Conservation (phyloP, 2,797 vertebrate species). For the Euphonia xanthogaster region DNA sequence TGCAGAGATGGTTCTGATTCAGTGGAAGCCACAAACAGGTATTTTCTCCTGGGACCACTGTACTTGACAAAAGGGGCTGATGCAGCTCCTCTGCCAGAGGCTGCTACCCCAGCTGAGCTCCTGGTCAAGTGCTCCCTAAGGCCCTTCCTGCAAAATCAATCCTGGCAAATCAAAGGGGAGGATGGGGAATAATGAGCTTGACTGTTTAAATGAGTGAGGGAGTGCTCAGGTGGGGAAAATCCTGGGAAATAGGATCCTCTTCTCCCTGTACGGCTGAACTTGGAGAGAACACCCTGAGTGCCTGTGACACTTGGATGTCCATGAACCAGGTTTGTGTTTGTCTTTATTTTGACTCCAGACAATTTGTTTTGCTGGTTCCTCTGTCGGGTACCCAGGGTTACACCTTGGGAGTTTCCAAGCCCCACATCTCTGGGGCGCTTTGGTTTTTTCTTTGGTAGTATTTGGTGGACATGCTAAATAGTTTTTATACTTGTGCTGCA, state of each 20-base stretch:
- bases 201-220: not conserved
- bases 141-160: fast-evolving
- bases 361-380: not conserved
- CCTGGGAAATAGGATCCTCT: not conserved
- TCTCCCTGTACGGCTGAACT: not conserved
- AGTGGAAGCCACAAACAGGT: not conserved
- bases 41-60: not conserved
- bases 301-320: not conserved
- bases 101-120: not conserved
- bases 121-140: not conserved
- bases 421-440: not conserved
- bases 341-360: not conserved
- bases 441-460: not conserved
- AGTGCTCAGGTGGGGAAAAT: not conserved
- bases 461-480: not conserved
- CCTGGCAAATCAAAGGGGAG: not conserved
- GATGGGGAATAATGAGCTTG: not conserved
- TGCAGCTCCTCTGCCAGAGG: not conserved
- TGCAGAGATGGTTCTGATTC: not conserved
- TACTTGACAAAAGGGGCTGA: not conserved
- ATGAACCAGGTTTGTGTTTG: not conserved
- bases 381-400: not conserved
- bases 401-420: not conserved
- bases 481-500: not conserved
- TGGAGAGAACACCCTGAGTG: not conserved